Percentiles rank a stretch among this genome's conserved stretches.
These are phyloP conservation scores for Schrankia costaestrigalis DNA, from an alignment of 2,888 invertebrate genomes.

Conservation along the genomic window DNA sequence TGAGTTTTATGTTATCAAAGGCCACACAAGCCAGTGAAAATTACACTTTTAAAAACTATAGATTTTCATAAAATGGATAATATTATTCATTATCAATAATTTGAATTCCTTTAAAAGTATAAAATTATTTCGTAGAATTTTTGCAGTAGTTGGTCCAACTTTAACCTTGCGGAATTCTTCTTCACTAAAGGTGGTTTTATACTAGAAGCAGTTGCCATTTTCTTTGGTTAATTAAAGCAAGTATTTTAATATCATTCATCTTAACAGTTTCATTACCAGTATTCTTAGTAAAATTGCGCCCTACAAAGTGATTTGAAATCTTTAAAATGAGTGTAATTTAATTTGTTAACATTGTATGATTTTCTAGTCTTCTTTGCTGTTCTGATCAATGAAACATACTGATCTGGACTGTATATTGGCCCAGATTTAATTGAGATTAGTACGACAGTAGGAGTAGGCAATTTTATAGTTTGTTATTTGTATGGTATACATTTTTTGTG, in stretches of 20 bases:
- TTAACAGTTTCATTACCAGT: conserved; percentile 3
- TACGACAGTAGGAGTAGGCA: no score
- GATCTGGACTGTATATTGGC: conserved; percentile 14
- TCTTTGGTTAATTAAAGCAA: conserved; percentile 2
- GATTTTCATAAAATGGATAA: no score
- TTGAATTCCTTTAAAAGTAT: conserved; percentile 5
- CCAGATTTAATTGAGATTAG: conserved; percentile 8
- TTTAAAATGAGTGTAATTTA: conserved; percentile 5
- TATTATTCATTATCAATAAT: no score
- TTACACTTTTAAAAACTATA: no score
- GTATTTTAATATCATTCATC: conserved; percentile 5
- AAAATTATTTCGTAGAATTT: conserved; percentile 3
- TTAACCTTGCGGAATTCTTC: conserved; percentile 3
- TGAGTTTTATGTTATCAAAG: no score
- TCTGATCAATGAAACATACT: conserved; percentile 17
- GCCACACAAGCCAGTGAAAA: no score
- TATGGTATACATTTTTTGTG: no score
- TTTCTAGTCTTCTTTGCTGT: conserved; percentile 19
- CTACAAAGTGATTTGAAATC: conserved; percentile 4
- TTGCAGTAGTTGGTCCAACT: conserved; percentile 5
- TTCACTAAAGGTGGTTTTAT: conserved; percentile 4
- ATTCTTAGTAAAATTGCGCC: conserved; percentile 2
- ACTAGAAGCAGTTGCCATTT: conserved; percentile 2
- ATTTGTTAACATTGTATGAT: no score
- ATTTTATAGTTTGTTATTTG: no score